Conservation (phyloP, 2,797 vertebrate species). For the Emys orbicularis region DNA sequence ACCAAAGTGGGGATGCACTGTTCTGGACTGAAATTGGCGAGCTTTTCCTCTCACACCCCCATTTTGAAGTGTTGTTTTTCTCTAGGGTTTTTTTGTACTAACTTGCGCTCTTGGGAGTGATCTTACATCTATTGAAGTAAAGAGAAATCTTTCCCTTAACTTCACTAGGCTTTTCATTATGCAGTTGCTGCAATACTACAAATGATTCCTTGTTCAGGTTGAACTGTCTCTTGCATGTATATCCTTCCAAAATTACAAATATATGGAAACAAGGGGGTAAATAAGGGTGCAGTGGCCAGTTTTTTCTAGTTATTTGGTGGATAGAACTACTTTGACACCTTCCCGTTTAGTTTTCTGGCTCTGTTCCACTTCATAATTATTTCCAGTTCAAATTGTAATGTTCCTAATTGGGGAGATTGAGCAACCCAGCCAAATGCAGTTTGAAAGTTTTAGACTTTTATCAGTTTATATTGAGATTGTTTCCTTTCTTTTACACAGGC, state of each 20-base stretch:
- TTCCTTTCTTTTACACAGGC: not conserved
- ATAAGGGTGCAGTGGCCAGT: not conserved
- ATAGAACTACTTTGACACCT: not conserved
- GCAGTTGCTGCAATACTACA: not conserved
- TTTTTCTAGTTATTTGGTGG: not conserved
- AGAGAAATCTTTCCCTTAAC: not conserved
- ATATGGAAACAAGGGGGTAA: not conserved
- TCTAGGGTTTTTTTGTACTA: not conserved
- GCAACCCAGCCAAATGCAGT: not conserved
- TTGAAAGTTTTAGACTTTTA: not conserved
- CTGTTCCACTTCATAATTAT: not conserved
- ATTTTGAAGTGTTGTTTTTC: not conserved
- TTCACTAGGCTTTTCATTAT: rapidly evolving
- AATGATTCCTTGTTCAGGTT: not conserved
- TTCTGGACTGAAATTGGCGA: not conserved
- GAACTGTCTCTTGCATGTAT: not conserved
- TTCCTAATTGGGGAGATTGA: rapidly evolving
- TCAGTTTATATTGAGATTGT: not conserved
- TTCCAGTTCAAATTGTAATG: not conserved
- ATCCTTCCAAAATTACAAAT: not conserved
- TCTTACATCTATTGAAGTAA: not conserved
- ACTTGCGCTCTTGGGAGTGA: not conserved
- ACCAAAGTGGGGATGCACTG: not conserved
- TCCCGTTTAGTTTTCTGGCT: not conserved
- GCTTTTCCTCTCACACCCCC: not conserved